phyloP scores from a whole-genome alignment of 2,797 vertebrate genomes.

The Sandelia bainsii region DNA sequence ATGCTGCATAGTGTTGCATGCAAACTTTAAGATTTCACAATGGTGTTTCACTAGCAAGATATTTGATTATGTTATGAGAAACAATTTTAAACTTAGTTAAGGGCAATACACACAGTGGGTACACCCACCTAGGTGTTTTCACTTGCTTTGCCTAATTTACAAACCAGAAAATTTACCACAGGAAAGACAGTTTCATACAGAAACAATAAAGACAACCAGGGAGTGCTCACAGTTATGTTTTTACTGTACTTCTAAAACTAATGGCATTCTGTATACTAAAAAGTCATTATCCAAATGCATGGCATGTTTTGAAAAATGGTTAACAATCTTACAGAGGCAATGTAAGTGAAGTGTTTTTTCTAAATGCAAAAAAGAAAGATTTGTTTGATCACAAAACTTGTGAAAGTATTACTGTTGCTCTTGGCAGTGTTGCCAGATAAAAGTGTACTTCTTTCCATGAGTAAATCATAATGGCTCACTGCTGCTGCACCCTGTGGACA shows the following conservation, averaged over 20 bases:
- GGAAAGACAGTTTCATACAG: background rate
- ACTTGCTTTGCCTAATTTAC: background rate
- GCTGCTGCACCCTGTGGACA: background rate
- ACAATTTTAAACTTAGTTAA: background rate
- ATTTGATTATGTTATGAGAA: background rate
- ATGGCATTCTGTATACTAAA: background rate
- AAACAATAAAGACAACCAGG: background rate
- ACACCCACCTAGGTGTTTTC: background rate
- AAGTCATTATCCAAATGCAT: background rate
- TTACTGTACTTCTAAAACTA: background rate
- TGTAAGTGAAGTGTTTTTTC: background rate
- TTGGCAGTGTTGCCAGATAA: too few relatives aligned
- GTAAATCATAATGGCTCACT: background rate
- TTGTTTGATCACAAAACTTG: background rate
- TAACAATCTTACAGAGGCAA: too few relatives aligned
- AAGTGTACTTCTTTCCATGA: too few relatives aligned
- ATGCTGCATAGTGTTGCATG: background rate
- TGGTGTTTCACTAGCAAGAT: background rate
- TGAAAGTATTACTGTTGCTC: background rate
- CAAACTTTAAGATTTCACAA: background rate
- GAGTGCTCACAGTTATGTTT: background rate
- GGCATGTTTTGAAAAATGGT: too few relatives aligned
- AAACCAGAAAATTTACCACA: background rate
- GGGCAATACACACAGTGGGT: background rate
- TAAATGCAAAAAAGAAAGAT: background rate